phyloP scores from a whole-genome alignment of 2,888 invertebrate genomes.

The Stegophylla sp. region DNA sequence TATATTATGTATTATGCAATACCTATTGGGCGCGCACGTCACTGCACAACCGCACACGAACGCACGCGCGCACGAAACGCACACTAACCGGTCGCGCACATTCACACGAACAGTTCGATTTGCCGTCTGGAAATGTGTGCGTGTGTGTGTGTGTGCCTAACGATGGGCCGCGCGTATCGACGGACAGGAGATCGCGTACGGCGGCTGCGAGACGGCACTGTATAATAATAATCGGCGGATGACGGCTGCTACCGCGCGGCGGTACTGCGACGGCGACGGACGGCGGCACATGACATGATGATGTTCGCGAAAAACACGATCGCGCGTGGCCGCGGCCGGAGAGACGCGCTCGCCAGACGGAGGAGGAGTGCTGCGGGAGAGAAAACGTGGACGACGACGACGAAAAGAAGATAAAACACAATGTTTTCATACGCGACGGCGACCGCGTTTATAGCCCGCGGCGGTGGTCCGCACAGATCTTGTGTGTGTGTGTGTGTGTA shows the following conservation, averaged over 20 bases:
- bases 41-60: not conserved
- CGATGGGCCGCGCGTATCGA: not conserved
- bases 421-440: conserved; percentile 28
- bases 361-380: not conserved
- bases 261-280: conserved; percentile 32
- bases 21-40: not conserved
- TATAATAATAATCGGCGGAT: not conserved
- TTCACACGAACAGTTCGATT: no score
- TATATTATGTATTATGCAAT: no score
- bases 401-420: not conserved
- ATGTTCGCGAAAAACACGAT: conserved; percentile 31
- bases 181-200: not conserved
- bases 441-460: conserved; percentile 23
- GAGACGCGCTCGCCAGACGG: not conserved
- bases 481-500: not conserved
- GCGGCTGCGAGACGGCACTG: not conserved
- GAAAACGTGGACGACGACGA: not conserved
- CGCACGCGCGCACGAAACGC: not conserved
- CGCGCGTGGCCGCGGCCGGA: conserved; percentile 22
- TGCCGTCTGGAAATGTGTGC: no score
- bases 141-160: no score
- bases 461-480: conserved; percentile 18
- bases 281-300: conserved; percentile 43
- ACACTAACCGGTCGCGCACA: not conserved
- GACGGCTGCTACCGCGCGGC: conserved; percentile 24